Base-by-base conservation (phyloP, 2,888 invertebrate genomes). In the Bugulina stolonifera region DNA sequence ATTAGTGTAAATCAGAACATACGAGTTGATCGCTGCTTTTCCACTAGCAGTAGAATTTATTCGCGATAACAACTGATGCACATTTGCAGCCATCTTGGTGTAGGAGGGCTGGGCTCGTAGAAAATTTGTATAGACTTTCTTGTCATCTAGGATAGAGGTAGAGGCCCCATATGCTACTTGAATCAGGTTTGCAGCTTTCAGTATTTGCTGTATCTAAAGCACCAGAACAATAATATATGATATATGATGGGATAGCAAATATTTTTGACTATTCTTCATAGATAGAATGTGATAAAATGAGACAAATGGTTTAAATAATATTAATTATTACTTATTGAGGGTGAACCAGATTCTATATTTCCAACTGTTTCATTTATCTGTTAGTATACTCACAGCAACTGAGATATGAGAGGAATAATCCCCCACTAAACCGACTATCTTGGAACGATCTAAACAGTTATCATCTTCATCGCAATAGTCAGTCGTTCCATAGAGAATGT, bases 121-220 rank as follows among this genome's bases (percentile, higher is more conserved):
- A 32, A 64, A 32, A 32, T 64, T 2, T 2, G 27, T 64, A n/a
- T 32, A 32, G 32, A n/a, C 32, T 2, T 64, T 32, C 32, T 64
- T 64, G 64, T 64, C 32, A 27, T 64, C 64, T 18, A 64, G 32
- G 1, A 3, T 64, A 10, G 22, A 27, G 10, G 32, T 64, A 10
- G 64, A 22, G 14, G 64, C 27, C 34, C 64, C 64, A 32, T 64
- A 64, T 27, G 64, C 27, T 10, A 64, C 34, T 27, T 64, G 64
- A 10, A 64, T 22, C 14, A 64, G 64, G 34, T 64, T 27, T 14
- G 64, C 64, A 29, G 64, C 29, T 32, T 14, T 27, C 34, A 64
- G 10, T 32, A 64, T 10, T 29, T 1, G 29, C 64, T 64, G 64
- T 32, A 25, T 27, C 64, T 64, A n/a, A n/a, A n/a, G n/a, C n/a